Evolutionary conservation across 2,888 invertebrate species (phyloP).

Genomic region (Tachina fera): DNA sequence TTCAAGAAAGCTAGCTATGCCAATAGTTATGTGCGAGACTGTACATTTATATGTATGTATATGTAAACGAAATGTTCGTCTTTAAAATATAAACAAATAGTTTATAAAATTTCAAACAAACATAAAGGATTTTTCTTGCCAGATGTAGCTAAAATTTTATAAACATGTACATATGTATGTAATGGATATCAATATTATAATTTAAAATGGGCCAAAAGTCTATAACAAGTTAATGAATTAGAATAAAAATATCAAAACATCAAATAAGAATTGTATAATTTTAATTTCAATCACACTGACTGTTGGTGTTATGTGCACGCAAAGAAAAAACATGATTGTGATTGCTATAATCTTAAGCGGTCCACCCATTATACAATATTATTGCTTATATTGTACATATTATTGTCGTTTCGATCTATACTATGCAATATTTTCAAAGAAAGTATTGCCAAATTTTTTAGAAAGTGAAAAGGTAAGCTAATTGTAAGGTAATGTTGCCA

Average conservation of each 20-base stretch:
- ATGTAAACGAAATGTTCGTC: neutral
- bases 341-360: no score
- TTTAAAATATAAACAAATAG: neutral
- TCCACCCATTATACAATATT: no score
- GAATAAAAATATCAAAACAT: conserved; percentile 30
- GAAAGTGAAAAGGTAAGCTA: no score
- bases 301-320: conserved; percentile 2
- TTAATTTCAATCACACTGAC: neutral
- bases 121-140: conserved; percentile 26
- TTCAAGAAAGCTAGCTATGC: no score
- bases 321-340: conserved; percentile 16
- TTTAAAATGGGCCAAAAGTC: conserved; percentile 83
- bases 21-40: no score
- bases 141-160: conserved; percentile 67
- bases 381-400: no score
- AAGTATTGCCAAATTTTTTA: no score
- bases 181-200: conserved; percentile 77
- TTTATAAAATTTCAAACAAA: neutral
- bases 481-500: no score
- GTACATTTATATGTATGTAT: no score
- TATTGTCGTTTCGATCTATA: no score
- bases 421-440: no score
- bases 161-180: conserved; percentile 40
- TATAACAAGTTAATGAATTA: conserved; percentile 76
- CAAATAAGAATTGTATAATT: neutral